Base-by-base conservation (phyloP, 2,113 vertebrate species). In the Shinisaurus crocodilurus region DNA sequence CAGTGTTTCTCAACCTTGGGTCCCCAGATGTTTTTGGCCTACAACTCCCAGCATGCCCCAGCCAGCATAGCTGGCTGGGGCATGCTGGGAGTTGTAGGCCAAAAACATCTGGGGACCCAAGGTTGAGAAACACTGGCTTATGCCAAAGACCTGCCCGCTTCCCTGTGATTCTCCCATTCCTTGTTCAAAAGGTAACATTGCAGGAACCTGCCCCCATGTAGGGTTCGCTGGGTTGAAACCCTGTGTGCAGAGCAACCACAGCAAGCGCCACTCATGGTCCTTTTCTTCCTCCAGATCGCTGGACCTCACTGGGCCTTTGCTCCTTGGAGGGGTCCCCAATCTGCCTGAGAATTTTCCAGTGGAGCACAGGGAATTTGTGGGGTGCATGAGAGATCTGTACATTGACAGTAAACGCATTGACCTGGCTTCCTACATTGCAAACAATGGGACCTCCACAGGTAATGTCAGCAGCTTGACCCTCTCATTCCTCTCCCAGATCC, bases 241-340 rank as follows among this genome's bases (percentile, higher is more conserved):
- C 6, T 13, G 25, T 3, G 10, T 67, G 43, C 3, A 4, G 12
- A 65, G 27, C 83, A 85, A 67, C 54, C 77, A 70, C 32, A 67
- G 23, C 43, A 34, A 82, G 79, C 76, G 6, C 85, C 77, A 89
- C 91, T 95, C 83, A 91, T 40, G 63, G 74, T 6, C 57, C 85
- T 60, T 93, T 90, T 89, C 69, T 93, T 82, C 91, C 88, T 87
- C 82, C 94, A 99, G 99, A 95, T 99, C 99, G 91, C 97, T 99
- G 97, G 99, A 99, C 94, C 98, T 99, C 95, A 99, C 99, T 0
- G 99, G 99, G 69, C 99, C 99, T 3, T 96, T 99, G 94, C 98
- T 99, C 94, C 97, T 99, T 25, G 99, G 99, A 12, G 99, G 99
- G 75, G 98, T 99, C 79, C 99, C 99, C 91, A 99, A 99, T 87